phyloP scores from a whole-genome alignment of 2,113 vertebrate genomes.

The Petrocephalus microphthalmus region DNA sequence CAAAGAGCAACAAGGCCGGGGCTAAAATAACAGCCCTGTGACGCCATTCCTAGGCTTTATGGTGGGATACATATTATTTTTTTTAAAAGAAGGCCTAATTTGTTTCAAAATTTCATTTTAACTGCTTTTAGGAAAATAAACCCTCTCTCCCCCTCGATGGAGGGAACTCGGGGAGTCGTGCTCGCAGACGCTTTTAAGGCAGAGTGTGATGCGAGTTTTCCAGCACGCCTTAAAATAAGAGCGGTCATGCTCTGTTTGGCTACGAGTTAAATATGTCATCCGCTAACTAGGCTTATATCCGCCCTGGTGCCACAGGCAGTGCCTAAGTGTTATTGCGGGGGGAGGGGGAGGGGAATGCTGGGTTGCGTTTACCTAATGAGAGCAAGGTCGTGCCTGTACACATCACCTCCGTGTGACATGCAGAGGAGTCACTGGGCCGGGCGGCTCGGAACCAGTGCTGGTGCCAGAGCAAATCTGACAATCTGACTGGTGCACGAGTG shows the following conservation, averaged over 20 bases:
- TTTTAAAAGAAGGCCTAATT: constrained; percentile 26
- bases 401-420: neutral
- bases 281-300: constrained; percentile 40
- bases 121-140: constrained; percentile 38
- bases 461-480: neutral
- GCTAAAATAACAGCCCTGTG: constrained; percentile 38
- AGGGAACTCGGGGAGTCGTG: constrained; percentile 37
- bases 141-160: constrained; percentile 39
- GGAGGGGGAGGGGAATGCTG: neutral
- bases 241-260: constrained; percentile 44
- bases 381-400: neutral
- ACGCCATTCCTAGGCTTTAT: constrained; percentile 36
- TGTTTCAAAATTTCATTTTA: constrained; percentile 38
- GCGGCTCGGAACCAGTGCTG: neutral
- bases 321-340: constrained; percentile 42
- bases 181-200: constrained; percentile 44
- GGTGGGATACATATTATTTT: constrained; percentile 33
- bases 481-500: neutral
- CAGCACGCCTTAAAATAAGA: constrained; percentile 51
- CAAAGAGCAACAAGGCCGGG: constrained; percentile 37
- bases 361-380: neutral
- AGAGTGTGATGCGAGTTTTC: constrained; percentile 51
- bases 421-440: neutral
- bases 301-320: constrained; percentile 47
- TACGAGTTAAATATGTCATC: constrained; percentile 48